Percentiles rank a stretch among this genome's conserved stretches.
Evolutionary conservation across 2,797 vertebrate genomes (phyloP).

Genomic region (Sebastes cheni): DNA sequence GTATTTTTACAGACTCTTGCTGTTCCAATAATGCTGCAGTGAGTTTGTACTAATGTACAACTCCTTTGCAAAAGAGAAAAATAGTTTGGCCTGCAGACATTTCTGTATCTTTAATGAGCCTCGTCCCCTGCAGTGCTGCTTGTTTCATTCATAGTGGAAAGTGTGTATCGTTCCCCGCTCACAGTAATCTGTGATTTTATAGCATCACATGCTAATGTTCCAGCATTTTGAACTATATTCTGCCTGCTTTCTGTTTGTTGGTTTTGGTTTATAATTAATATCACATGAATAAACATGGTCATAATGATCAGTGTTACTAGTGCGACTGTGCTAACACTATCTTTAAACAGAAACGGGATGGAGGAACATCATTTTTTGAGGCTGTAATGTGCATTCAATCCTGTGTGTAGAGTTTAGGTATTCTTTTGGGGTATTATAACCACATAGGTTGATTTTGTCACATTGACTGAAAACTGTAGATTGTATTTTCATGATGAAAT

Average conservation of each 20-base stretch:
- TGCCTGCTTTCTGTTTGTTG: not conserved
- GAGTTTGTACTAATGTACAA: conserved; percentile 31
- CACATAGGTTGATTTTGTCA: conserved; percentile 47
- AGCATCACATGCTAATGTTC: not conserved
- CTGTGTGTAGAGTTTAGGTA: not conserved
- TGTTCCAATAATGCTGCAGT: conserved; percentile 6
- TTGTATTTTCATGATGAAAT: conserved; percentile 82
- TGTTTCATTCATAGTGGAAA: conserved; percentile 44
- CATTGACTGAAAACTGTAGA: conserved; percentile 63
- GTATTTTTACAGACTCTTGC: not conserved
- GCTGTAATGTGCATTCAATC: not conserved
- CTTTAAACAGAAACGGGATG: not conserved
- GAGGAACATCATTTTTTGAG: not conserved
- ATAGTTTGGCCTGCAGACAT: conserved; percentile 42
- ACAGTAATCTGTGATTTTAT: conserved; percentile 23
- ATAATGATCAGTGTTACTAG: not conserved
- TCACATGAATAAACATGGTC: not conserved
- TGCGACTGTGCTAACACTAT: not conserved
- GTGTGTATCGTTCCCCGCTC: conserved; percentile 16
- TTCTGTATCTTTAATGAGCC: conserved; percentile 61
- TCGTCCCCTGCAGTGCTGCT: conserved; percentile 40
- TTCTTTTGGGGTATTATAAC: conserved; percentile 5
- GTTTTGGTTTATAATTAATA: conserved; percentile 3
- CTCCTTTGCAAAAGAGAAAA: conserved; percentile 30
- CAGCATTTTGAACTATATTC: not conserved